Conservation (phyloP, 1,140 invertebrate genomes). For the Solenopsis fugax region DNA sequence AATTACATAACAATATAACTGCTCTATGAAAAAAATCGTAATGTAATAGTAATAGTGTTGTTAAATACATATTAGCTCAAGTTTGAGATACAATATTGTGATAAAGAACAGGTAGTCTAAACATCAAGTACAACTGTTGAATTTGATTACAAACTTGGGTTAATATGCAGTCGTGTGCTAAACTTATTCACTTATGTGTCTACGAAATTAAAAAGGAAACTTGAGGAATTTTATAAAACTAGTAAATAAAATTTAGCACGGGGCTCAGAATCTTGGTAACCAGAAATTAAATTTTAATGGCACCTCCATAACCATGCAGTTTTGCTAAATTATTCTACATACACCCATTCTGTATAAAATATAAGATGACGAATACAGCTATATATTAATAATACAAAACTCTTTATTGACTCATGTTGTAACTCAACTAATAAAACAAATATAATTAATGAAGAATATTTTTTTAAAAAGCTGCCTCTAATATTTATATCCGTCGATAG, state of each 20-base stretch:
- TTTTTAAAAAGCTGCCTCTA: constrained; percentile 16
- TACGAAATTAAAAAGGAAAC: constrained; percentile 38
- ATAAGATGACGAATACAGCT: constrained; percentile 29
- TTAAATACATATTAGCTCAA: constrained; percentile 25
- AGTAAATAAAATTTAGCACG: constrained; percentile 42
- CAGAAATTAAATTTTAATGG: constrained; percentile 48
- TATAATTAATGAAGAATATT: constrained; percentile 29
- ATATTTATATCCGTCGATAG: constrained; percentile 26
- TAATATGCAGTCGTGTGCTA: constrained; percentile 4
- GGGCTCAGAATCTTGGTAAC: constrained; percentile 27
- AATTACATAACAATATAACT: constrained; percentile 27
- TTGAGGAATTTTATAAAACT: constrained; percentile 30
- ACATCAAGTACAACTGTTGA: constrained; percentile 27
- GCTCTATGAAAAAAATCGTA: neutral
- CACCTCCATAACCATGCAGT: constrained; percentile 51
- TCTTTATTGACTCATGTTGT: constrained; percentile 7
- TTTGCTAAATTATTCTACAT: constrained; percentile 25
- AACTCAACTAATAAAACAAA: constrained; percentile 25
- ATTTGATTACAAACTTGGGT: constrained; percentile 15
- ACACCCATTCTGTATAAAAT: constrained; percentile 23
- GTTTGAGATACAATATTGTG: constrained; percentile 30
- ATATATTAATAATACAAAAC: constrained; percentile 46
- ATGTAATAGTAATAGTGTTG: constrained; percentile 14
- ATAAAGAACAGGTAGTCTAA: neutral
- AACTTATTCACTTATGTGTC: constrained; percentile 10